Evolutionary conservation across 1,140 invertebrate species (phyloP).

Genomic region (Heterodera carotae): DNA sequence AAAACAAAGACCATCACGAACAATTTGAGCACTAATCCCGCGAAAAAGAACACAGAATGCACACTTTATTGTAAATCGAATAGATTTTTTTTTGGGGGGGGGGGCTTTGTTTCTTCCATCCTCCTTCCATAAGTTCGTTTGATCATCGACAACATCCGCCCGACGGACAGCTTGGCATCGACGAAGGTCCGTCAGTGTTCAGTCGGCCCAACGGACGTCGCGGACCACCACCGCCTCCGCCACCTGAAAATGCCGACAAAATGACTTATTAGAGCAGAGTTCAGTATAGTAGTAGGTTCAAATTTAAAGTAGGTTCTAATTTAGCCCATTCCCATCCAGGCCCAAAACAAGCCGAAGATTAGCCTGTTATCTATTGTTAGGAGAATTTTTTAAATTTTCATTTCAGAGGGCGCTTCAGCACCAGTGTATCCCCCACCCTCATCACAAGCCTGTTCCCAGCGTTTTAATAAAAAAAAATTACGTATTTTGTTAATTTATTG

Average conservation of each 20-base stretch:
- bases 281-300: background rate
- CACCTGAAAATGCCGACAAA: background rate
- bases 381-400: background rate
- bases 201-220: conserved; percentile 38
- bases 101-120: no score
- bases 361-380: no score
- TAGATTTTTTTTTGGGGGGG: no score
- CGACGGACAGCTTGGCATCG: conserved; percentile 42
- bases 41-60: no score
- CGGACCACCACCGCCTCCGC: conserved; percentile 20
- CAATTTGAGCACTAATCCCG: no score
- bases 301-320: background rate
- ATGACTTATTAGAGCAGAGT: background rate
- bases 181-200: conserved; percentile 35
- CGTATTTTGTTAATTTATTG: background rate
- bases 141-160: conserved; percentile 41
- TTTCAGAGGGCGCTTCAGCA: no score
- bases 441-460: background rate
- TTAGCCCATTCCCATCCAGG: background rate
- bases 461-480: background rate
- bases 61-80: no score
- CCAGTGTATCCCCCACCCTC: background rate
- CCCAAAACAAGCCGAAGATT: no score
- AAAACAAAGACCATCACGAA: no score
- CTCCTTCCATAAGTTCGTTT: no score